Evolutionary conservation across 2,797 vertebrate species (phyloP).

Genomic region (Lagorchestes hirsutus): DNA sequence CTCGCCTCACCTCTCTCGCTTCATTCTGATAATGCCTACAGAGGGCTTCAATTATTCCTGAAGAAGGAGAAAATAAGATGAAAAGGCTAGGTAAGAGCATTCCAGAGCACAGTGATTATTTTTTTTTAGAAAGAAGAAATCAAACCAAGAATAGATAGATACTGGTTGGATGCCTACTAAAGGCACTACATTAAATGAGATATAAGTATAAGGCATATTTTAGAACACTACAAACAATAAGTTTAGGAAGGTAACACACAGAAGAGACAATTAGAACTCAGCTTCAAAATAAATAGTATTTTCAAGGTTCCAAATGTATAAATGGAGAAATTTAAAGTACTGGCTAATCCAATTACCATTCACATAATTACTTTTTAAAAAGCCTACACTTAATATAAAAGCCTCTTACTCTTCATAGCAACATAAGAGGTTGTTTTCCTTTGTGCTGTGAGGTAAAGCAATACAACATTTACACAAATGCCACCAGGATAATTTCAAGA

Average conservation of each 20-base stretch:
- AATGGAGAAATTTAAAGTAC: not conserved
- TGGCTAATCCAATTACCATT: not conserved
- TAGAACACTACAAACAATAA: not conserved
- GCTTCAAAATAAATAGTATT: not conserved
- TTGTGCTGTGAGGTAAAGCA: slow-evolving; percentile 34
- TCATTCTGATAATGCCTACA: slow-evolving; percentile 89
- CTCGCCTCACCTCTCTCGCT: slow-evolving; percentile 86
- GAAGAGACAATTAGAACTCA: not conserved
- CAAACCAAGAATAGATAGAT: not conserved
- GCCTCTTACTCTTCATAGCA: slow-evolving; percentile 34
- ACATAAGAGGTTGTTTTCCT: slow-evolving; percentile 36
- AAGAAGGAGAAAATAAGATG: slow-evolving; percentile 50
- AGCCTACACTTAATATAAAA: not conserved
- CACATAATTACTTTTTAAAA: slow-evolving; percentile 12
- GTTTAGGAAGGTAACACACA: not conserved
- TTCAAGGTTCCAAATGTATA: not conserved
- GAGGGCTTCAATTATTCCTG: slow-evolving; percentile 90
- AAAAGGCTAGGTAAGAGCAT: not conserved
- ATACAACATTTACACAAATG: slow-evolving; percentile 32
- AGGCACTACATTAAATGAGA: not conserved
- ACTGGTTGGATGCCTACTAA: not conserved
- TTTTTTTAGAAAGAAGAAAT: not conserved
- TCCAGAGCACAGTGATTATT: not conserved
- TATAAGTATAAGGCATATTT: not conserved
- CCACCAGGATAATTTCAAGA: not conserved